A percentile compares a stretch with the other conserved stretches of the same genome.
Conservation (phyloP, 2,888 invertebrate genomes). For the Chloromyia formosa region DNA sequence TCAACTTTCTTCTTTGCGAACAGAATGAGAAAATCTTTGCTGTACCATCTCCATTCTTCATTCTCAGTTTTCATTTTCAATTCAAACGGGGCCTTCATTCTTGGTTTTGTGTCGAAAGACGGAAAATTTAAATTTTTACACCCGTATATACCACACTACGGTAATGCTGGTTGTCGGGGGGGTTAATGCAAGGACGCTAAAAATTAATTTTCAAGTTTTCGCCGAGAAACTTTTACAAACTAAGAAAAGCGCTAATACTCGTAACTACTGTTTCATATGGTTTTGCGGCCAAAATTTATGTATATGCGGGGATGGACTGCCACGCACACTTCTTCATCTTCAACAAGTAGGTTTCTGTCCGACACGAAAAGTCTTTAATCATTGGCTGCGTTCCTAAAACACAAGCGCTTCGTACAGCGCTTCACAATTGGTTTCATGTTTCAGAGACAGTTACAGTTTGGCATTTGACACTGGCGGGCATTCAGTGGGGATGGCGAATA, state of each 20-base stretch:
- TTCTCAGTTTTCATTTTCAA: not conserved
- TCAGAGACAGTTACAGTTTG: too few relatives aligned
- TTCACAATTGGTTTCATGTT: too few relatives aligned
- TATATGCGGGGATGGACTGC: not conserved
- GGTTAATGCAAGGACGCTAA: constrained; percentile 17
- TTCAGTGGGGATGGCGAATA: too few relatives aligned
- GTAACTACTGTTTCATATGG: constrained; percentile 25
- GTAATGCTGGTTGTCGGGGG: not conserved
- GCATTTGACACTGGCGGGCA: too few relatives aligned
- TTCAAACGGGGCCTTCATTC: constrained; percentile 14
- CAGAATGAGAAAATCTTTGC: constrained; percentile 12
- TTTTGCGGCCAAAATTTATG: not conserved
- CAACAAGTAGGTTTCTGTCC: not conserved
- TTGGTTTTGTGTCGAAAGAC: not conserved
- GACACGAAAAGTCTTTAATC: not conserved
- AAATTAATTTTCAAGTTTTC: constrained; percentile 34
- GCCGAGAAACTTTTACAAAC: constrained; percentile 2
- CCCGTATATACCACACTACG: not conserved
- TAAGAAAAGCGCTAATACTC: constrained; percentile 22
- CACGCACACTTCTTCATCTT: not conserved
- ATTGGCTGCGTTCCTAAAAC: too few relatives aligned
- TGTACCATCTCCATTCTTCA: not conserved
- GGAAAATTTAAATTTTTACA: constrained; percentile 4
- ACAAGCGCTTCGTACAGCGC: too few relatives aligned
- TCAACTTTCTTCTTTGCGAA: constrained; percentile 16